Base-by-base conservation (phyloP, 2,113 vertebrate genomes). In the Chloebia gouldiae region DNA sequence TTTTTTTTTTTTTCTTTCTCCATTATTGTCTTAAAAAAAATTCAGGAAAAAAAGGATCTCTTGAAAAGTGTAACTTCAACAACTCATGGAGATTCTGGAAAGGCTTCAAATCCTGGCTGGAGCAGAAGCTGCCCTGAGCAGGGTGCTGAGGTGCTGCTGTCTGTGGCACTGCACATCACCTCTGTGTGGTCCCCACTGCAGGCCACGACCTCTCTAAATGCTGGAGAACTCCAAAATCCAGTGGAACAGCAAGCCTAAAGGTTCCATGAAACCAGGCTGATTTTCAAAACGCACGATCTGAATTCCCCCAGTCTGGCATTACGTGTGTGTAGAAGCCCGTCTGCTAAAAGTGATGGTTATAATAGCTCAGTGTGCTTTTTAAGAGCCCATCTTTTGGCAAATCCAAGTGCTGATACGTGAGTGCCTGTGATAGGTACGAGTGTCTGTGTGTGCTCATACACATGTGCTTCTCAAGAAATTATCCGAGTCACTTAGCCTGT, bases 401-500 rank as follows among this genome's bases (percentile, higher is more conserved):
- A 31, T 47, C 53, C 65, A 21, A 88, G 77, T 11, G 77, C 83
- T 76, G 91, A 33, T 57, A 10, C 4, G 11, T 42, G 77, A 90
- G 59, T 45, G 81, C 30, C 72, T 77, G 66, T 65, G 87, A 86
- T 45, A 80, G 92, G 93, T 79, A 71, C 3, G 37, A 86, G 71
- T 59, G 79, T 53, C 91, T 83, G 86, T 14, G 73, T 86, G 14
- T 66, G 70, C 79, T 87, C 72, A 21, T 69, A 79, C 72, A 86
- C 86, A 94, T 79, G 92, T 97, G 88, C 68, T 81, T 51, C 91
- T 90, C 93, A 84, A 84, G 92, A 92, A 97, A 97, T 96, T 68
- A 89, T 66, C 40, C 92, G 89, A 94, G 90, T 96, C 70, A 19
- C 90, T 97, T 95, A 65, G 85, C 88, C 95, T 69, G 85, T 96